These are phyloP conservation scores for Corythornis cristatus DNA, from an alignment of 2,113 vertebrate species.

Conservation along the genomic window DNA sequence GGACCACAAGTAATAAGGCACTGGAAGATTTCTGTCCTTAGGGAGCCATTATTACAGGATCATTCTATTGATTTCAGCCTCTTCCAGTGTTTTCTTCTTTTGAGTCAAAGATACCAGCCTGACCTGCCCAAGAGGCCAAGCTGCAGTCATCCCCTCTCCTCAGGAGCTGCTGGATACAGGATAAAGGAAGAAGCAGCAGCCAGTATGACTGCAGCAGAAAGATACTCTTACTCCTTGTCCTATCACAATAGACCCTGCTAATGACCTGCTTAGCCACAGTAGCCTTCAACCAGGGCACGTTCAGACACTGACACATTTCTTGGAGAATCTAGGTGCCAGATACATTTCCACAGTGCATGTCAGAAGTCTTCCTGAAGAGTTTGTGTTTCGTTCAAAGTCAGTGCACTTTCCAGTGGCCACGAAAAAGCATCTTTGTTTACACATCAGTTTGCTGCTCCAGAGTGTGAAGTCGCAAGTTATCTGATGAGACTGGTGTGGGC, in stretches of 20 bases:
- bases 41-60: neutral
- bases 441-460: neutral
- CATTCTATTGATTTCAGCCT: neutral
- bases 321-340: neutral
- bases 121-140: neutral
- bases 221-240: neutral
- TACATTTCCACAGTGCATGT: neutral
- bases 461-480: constrained; percentile 2
- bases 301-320: neutral
- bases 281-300: neutral
- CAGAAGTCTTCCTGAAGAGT: neutral
- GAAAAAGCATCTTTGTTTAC: constrained; percentile 3
- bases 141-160: neutral
- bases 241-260: neutral
- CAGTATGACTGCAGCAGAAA: neutral
- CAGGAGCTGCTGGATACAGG: neutral
- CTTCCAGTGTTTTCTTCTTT: neutral
- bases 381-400: neutral
- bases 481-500: neutral
- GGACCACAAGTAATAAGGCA: neutral
- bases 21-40: neutral
- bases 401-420: neutral
- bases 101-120: neutral
- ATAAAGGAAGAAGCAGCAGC: neutral
- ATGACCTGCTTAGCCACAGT: neutral